Conservation (phyloP, 2,888 invertebrate species). For the Ellobium chinense region DNA sequence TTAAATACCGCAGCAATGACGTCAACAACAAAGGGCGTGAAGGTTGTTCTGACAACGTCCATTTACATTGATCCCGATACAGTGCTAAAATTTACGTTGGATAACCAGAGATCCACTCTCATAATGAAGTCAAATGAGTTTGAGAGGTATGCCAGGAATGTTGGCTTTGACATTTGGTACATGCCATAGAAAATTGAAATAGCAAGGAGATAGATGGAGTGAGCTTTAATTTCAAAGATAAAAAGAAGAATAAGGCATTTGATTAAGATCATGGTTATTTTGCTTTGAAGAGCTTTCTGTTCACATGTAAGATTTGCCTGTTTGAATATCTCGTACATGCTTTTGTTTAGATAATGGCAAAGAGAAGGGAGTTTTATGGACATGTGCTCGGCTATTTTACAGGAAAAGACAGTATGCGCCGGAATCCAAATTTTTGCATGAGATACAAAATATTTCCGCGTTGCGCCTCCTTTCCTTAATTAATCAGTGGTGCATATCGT, state of each 20-base stretch:
- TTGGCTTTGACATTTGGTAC: slow-evolving; percentile 2
- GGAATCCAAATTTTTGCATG: too few relatives aligned
- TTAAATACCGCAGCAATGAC: not conserved
- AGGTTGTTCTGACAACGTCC: not conserved
- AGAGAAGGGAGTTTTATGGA: too few relatives aligned
- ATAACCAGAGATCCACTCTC: not conserved
- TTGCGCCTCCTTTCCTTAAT: too few relatives aligned
- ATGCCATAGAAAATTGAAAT: not conserved
- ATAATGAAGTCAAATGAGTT: not conserved
- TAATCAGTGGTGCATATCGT: too few relatives aligned
- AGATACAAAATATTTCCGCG: too few relatives aligned
- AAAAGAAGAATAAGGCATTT: not conserved
- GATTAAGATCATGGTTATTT: not conserved
- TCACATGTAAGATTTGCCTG: too few relatives aligned
- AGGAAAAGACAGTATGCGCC: too few relatives aligned
- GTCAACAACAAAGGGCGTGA: not conserved
- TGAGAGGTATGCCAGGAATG: not conserved
- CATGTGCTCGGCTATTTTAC: too few relatives aligned
- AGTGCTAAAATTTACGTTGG: not conserved
- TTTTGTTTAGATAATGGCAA: too few relatives aligned
- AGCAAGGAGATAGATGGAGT: not conserved
- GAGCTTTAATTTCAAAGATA: not conserved
- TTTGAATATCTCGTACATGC: too few relatives aligned
- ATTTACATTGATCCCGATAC: slow-evolving; percentile 7
- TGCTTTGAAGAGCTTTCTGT: too few relatives aligned